Evolutionary conservation across 2,888 invertebrate species (phyloP), one percentile per base, ranked within the genome.

Genomic region (Drosophila demipolita): DNA sequence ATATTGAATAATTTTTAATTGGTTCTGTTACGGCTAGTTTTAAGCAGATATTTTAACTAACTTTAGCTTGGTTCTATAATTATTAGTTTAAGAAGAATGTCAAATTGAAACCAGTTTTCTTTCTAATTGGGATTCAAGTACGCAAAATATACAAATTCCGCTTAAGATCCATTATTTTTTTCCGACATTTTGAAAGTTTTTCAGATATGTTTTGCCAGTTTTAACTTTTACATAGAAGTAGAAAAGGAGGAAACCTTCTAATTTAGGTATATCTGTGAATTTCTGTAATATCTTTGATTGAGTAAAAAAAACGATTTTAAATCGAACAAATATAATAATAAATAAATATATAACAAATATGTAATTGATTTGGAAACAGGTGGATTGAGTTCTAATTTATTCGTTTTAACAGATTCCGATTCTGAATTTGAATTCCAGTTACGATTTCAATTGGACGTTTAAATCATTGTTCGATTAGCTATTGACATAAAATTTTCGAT

Each of bases 381-480:
- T 45, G 15, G 45, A 45, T 12, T 45, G 45, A 15, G 20, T 1
- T 45, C 45, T 45, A 7, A 45, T 23, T 8, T 45, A 45, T 15
- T 45, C 2, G 20, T 23, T 15, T 2, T 4, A 4, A 8, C 5
- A 5, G 26, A 5, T 5, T 29, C 6, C 29, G 0, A 1, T 29
- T 29, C 6, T 29, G 6, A 29, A 29, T 29, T 5, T 6, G 29
- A 6, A 6, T 29, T 29, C 29, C 5, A 29, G 29, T 29, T 6
- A 29, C 29, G 29, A 29, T 6, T 29, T 1, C 29, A 29, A 29
- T 29, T 29, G 6, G 29, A 29, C 29, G 3, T 2, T 8, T 23
- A 1, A 15, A 0, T 12, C 1, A 0, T 2, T 45, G 1, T 23
- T 8, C 2, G 1, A 45, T 12, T 7, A 12, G 3, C 12, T 3